Evolutionary conservation across 2,888 invertebrate species (phyloP).

Genomic region (Drosophila eohydei): DNA sequence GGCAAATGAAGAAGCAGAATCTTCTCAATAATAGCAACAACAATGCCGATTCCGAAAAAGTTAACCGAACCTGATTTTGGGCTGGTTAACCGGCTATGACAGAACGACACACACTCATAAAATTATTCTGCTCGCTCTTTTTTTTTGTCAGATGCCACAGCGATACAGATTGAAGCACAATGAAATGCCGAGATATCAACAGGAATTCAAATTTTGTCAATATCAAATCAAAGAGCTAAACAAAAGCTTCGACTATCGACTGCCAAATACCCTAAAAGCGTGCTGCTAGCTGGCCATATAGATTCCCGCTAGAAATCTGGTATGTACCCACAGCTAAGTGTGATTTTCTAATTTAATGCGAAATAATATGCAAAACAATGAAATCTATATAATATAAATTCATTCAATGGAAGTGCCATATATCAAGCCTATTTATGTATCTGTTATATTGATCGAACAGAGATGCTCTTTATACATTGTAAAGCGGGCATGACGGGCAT

Average conservation of each 20-base stretch:
- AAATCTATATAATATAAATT: constrained; percentile 9
- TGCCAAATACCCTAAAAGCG: constrained; percentile 21
- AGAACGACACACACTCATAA: constrained; percentile 77
- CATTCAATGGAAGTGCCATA: constrained; percentile 25
- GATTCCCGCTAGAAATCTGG: too few species aligned
- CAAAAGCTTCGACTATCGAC: constrained; percentile 12
- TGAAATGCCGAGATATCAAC: constrained; percentile 41
- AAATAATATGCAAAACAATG: constrained; percentile 19
- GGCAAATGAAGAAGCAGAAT: constrained; percentile 61
- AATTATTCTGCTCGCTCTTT: constrained; percentile 58
- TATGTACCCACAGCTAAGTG: constrained; percentile 6
- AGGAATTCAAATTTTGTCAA: constrained; percentile 43
- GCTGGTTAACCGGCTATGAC: constrained; percentile 79
- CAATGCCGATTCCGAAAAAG: constrained; percentile 48
- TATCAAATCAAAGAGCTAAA: constrained; percentile 11
- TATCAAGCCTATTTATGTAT: constrained; percentile 41
- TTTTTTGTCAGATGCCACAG: constrained; percentile 37
- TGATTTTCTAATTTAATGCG: constrained; percentile 13
- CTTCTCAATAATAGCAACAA: constrained; percentile 63
- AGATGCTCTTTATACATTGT: constrained; percentile 54
- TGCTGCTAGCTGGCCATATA: too few species aligned
- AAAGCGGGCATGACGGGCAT: constrained; percentile 3
- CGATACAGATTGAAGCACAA: constrained; percentile 72
- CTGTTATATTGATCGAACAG: constrained; percentile 51
- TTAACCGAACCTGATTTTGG: constrained; percentile 73